Evolutionary conservation across 2,797 vertebrate genomes (phyloP).

Genomic region (Taenioides sp.): DNA sequence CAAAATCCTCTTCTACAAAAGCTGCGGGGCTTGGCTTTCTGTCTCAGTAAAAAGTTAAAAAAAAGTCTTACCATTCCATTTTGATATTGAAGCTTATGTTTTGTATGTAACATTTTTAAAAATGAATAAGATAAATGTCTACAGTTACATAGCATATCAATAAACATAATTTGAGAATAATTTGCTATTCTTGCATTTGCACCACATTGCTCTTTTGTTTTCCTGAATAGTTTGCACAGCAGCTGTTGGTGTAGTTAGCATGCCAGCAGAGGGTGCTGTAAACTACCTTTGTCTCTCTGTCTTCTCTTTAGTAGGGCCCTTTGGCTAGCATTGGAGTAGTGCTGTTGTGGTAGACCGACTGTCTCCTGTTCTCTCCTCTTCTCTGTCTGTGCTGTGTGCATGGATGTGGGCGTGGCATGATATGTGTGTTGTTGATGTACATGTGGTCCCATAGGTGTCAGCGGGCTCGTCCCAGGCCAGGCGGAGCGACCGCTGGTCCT

Average conservation of each 20-base stretch:
- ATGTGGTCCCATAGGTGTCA: constrained; percentile 70
- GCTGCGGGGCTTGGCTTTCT: background rate
- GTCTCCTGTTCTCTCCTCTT: constrained; percentile 57
- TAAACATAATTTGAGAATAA: background rate
- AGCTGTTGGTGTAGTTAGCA: constrained; percentile 41
- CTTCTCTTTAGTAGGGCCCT: constrained; percentile 70
- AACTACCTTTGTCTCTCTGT: constrained; percentile 60
- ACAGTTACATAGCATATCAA: background rate
- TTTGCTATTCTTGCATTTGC: background rate
- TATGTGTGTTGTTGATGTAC: constrained; percentile 17
- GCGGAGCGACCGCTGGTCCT: constrained; percentile 88
- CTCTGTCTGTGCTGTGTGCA: constrained; percentile 58
- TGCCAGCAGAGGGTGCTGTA: constrained; percentile 61
- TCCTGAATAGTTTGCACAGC: background rate
- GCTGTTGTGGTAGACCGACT: constrained; percentile 78
- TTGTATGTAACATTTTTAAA: background rate
- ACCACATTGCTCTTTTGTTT: constrained; percentile 1
- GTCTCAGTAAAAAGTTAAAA: too few relatives aligned
- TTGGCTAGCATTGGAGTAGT: constrained; percentile 72
- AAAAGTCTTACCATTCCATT: background rate
- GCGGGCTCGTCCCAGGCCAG: constrained; percentile 78
- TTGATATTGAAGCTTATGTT: background rate
- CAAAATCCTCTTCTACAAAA: background rate
- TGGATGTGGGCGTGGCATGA: constrained; percentile 31
- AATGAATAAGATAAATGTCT: background rate